Evolutionary conservation across 2,888 invertebrate genomes (phyloP).

Genomic region (Cetonia aurata): DNA sequence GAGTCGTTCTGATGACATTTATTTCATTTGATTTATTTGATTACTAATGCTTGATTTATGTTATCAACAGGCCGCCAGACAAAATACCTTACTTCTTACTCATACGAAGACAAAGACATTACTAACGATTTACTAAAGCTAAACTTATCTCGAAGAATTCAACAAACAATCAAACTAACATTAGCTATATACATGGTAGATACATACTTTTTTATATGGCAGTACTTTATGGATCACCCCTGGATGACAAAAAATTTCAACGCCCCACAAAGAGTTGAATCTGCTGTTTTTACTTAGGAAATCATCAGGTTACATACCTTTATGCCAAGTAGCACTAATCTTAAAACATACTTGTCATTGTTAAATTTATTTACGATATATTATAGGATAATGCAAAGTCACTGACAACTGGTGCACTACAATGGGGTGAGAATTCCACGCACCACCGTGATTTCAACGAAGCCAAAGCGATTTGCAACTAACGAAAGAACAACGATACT

Average conservation of each 20-base stretch:
- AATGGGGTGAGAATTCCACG: not conserved
- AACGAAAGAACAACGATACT: constrained; percentile 12
- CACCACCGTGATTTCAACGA: constrained; percentile 5
- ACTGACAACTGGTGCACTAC: constrained; percentile 36
- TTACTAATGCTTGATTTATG: no score
- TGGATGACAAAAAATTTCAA: not conserved
- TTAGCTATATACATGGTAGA: no score
- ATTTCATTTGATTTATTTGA: no score
- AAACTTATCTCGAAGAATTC: no score
- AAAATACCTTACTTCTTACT: no score
- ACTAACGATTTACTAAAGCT: no score
- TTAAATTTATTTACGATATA: constrained; percentile 25
- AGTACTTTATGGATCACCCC: not conserved
- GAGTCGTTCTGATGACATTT: no score
- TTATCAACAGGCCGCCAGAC: no score
- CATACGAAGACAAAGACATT: no score
- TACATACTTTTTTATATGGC: not conserved
- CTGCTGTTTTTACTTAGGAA: constrained; percentile 1
- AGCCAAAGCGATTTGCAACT: constrained; percentile 4
- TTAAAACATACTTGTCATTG: constrained; percentile 45
- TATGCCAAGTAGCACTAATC: not conserved
- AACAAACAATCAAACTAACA: no score
- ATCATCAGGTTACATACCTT: not conserved
- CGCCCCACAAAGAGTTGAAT: not conserved
- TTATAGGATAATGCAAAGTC: constrained; percentile 43